These are phyloP conservation scores for Pterois miles DNA, from an alignment of 2,797 vertebrate species.

Conservation along the genomic window DNA sequence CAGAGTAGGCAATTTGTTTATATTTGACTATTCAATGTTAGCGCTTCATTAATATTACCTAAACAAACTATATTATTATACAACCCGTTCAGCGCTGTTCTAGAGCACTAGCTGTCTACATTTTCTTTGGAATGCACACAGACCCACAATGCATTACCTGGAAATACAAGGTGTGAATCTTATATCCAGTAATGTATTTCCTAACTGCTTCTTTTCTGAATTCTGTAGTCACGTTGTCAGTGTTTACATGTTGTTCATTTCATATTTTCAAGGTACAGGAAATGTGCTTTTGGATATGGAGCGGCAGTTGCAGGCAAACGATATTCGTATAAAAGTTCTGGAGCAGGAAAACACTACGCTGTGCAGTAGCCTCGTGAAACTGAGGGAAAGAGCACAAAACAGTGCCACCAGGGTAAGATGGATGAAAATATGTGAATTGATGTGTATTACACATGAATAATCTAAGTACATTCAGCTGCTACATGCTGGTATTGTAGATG, in stretches of 20 bases:
- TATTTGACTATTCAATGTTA: not conserved
- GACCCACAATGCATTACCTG: too few relatives aligned
- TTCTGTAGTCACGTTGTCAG: not conserved
- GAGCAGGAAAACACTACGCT: conserved; percentile 88
- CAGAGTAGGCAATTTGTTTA: conserved; percentile 83
- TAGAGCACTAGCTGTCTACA: too few relatives aligned
- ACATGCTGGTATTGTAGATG: not conserved
- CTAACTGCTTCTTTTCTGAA: not conserved
- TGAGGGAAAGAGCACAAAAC: conserved; percentile 77
- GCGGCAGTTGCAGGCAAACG: conserved; percentile 89
- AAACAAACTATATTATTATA: not conserved
- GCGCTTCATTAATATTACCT: not conserved
- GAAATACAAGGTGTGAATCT: not conserved
- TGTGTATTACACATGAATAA: not conserved
- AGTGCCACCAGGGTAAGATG: conserved; percentile 74
- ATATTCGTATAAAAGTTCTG: conserved; percentile 86
- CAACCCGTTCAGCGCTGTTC: not conserved
- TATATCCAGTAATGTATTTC: not conserved
- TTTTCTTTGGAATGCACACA: too few relatives aligned
- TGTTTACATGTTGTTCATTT: conserved; percentile 10
- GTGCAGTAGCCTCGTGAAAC: conserved; percentile 79
- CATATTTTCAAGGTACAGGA: conserved; percentile 83
- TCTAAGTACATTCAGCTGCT: not conserved
- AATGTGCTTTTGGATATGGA: conserved; percentile 90
- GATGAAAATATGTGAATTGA: not conserved